Base-by-base conservation (phyloP, 2,797 vertebrate genomes). In the Chiroxiphia lanceolata region DNA sequence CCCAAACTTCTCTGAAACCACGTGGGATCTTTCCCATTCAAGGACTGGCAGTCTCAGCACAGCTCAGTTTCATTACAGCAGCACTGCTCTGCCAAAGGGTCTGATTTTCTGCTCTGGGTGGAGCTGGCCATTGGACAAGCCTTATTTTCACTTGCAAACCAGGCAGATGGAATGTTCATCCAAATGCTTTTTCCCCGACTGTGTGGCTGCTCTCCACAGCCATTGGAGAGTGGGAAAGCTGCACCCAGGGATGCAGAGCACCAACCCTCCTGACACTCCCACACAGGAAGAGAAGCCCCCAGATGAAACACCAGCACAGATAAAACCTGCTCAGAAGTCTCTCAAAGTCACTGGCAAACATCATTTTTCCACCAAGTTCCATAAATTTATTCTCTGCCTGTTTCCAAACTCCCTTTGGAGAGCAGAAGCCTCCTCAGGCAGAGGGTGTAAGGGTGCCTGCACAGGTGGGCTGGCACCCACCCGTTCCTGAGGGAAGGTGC, bases 61-160 rank as follows among this genome's bases (percentile, higher is more conserved):
- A 72, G 77, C 78, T 91, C 70, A 56, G 77, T 90, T 94, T 81
- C 89, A 93, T 92, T 94, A 86, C 74, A 93, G 82, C 45, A 89
- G 92, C 54, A 56, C 13, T 0, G 1, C 72, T 50, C 63, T 65
- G 95, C 93, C 95, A 93, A 89, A 87, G 34, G 59, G 36, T 90
- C 91, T 96, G 95, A 95, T 90, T 96, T 97, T 96, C 81, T 94
- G 90, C 83, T 91, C 72, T 75, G 89, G 90, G 85, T 78, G 93
- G 85, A 93, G 87, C 80, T 97, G 94, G 95, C 94, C 64, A 60
- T 23, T 4, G 1, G 34, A 94, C 93, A 95, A 95, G 50, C 64
- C 59, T 84, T 75, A 92, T 93, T 96, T 92, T 96, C 94, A 90
- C 88, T 95, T 78, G 83, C 92, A 95, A 86, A 95, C 50, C 63